phyloP scores from a whole-genome alignment of 2,888 invertebrate genomes.

The Rugalucina vietnamica region DNA sequence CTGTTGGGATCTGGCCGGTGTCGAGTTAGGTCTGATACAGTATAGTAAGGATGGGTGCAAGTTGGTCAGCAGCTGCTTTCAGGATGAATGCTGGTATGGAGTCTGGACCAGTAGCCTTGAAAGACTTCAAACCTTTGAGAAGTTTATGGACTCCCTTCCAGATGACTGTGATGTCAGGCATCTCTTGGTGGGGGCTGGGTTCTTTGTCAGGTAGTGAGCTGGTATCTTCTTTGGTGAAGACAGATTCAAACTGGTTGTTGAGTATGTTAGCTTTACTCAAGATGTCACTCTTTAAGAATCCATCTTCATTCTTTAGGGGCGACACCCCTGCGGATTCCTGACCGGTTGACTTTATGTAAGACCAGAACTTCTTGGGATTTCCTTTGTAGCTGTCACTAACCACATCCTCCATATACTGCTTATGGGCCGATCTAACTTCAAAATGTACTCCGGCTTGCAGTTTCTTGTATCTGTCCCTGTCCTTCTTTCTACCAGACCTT shows the following conservation, averaged over 20 bases:
- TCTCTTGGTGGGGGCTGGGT: not conserved
- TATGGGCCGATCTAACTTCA: not conserved
- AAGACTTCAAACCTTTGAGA: not conserved
- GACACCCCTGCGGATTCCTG: not conserved
- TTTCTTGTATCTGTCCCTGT: constrained; percentile 4
- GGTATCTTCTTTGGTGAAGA: not conserved
- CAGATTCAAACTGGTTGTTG: not conserved
- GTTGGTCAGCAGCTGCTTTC: constrained; percentile 14
- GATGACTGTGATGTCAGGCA: not conserved
- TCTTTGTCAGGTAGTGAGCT: not conserved
- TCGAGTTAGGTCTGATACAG: constrained; percentile 13
- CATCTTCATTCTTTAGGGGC: not conserved
- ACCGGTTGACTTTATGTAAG: not conserved
- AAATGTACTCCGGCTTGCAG: constrained; percentile 8
- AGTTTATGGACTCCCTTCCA: constrained; percentile 4
- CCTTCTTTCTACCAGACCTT: not conserved
- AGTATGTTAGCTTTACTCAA: not conserved
- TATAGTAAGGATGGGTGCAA: constrained; percentile 28
- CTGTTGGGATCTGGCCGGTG: no score
- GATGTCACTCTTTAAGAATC: not conserved
- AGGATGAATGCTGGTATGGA: no score
- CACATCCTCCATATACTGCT: not conserved
- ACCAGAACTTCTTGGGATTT: not conserved
- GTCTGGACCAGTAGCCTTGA: no score
- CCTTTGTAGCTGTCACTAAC: not conserved